Evolutionary conservation across 2,113 vertebrate genomes (phyloP).

Genomic region (Channa maculata): DNA sequence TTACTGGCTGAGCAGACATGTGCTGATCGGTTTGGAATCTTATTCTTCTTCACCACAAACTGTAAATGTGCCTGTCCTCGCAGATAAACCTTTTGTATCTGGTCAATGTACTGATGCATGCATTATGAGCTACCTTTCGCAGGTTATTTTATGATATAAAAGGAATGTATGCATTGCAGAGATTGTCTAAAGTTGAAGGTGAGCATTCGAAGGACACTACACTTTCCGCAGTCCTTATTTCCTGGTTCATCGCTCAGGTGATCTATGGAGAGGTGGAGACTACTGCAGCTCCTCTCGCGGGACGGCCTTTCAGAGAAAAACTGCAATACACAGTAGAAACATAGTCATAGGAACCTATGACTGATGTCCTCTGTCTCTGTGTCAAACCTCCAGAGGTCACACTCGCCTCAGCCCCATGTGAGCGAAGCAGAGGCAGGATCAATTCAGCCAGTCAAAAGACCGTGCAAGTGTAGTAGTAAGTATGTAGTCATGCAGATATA

Average conservation of each 20-base stretch:
- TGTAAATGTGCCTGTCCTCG: neutral
- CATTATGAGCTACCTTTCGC: neutral
- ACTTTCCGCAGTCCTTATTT: constrained; percentile 62
- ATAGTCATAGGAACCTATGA: neutral
- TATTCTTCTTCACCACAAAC: neutral
- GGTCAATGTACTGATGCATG: neutral
- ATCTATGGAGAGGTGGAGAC: constrained; percentile 42
- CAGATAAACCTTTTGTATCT: neutral
- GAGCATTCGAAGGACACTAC: constrained; percentile 59
- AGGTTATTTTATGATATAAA: neutral
- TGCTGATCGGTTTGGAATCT: too few relatives aligned
- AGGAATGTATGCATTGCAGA: neutral
- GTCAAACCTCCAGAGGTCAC: constrained; percentile 55
- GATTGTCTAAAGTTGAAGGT: constrained; percentile 62
- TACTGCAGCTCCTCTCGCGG: constrained; percentile 18
- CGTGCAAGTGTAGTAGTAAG: constrained; percentile 31
- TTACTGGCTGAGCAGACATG: neutral
- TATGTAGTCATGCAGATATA: constrained; percentile 3
- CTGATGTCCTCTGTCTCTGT: neutral
- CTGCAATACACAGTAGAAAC: constrained; percentile 13
- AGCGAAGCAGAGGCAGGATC: constrained; percentile 1
- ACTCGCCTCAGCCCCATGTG: constrained; percentile 20
- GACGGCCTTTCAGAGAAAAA: constrained; percentile 17
- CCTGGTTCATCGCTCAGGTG: constrained; percentile 71
- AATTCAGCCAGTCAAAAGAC: constrained; percentile 1